Percentiles rank a stretch among this genome's conserved stretches.
Evolutionary conservation across 2,888 invertebrate genomes (phyloP).

Genomic region (Gastracanthus pulcherrimus): DNA sequence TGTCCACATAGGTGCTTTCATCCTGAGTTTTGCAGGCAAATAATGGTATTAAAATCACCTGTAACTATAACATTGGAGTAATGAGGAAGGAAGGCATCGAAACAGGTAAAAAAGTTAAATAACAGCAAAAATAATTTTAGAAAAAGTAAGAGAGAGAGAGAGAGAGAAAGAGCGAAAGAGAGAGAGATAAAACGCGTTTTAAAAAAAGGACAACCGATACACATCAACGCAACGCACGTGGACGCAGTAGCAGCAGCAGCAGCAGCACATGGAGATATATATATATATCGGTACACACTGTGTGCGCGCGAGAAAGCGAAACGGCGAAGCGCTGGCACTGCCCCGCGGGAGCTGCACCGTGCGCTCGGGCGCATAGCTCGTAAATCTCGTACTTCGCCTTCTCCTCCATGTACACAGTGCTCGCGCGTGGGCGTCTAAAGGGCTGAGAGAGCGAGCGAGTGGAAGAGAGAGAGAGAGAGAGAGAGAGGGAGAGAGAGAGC

Average conservation of each 20-base stretch:
- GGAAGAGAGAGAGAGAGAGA: neutral
- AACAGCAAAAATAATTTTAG: too few species aligned
- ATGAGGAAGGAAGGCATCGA: too few species aligned
- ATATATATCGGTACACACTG: neutral
- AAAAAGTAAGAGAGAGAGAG: neutral
- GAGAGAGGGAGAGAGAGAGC: too few species aligned
- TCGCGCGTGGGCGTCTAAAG: conserved; percentile 14
- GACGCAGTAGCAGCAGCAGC: neutral
- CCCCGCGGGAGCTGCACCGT: neutral
- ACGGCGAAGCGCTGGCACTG: neutral
- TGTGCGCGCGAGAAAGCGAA: conserved; percentile 11
- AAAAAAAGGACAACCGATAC: too few species aligned
- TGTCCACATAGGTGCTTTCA: too few species aligned
- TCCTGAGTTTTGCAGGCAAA: too few species aligned
- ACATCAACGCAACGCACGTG: too few species aligned
- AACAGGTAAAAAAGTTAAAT: too few species aligned
- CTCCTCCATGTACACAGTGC: too few species aligned
- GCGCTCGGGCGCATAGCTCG: conserved; percentile 50
- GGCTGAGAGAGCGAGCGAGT: conserved; percentile 1
- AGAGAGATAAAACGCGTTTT: neutral
- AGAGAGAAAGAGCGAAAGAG: neutral
- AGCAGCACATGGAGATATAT: neutral
- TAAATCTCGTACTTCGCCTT: conserved; percentile 54
- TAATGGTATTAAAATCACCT: too few species aligned
- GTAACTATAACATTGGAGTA: too few species aligned